Conservation (phyloP, 2,113 vertebrate species). For the Danio rerio region GRCz12tu NC_133200.1:14604501-14605000, state of each 20-base stretch:
- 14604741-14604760: conserved; percentile 93
- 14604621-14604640: conserved; percentile 82
- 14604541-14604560: conserved; percentile 94
- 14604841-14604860: conserved; percentile 95
- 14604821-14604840: conserved; percentile 96
- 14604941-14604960: conserved; percentile 96
- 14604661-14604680: conserved; percentile 92
- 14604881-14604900: conserved; percentile 95
- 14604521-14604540: conserved; percentile 97
- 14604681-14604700: conserved; percentile 98
- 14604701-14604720: conserved; percentile 97
- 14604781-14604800: conserved; percentile 92
- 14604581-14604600: conserved; percentile 95
- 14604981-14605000: conserved; percentile 97
- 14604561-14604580: conserved; percentile 95
- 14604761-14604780: conserved; percentile 95
- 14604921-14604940: conserved; percentile 97
- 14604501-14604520: conserved; percentile 96
- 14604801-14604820: conserved; percentile 91
- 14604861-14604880: conserved; percentile 93
- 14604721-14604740: conserved; percentile 96
- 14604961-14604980: conserved; percentile 94
- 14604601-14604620: conserved; percentile 96
- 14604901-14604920: conserved; percentile 97
- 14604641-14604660: conserved; percentile 93